Conservation (phyloP, 2,888 invertebrate species). For the Laothoe populi region DNA sequence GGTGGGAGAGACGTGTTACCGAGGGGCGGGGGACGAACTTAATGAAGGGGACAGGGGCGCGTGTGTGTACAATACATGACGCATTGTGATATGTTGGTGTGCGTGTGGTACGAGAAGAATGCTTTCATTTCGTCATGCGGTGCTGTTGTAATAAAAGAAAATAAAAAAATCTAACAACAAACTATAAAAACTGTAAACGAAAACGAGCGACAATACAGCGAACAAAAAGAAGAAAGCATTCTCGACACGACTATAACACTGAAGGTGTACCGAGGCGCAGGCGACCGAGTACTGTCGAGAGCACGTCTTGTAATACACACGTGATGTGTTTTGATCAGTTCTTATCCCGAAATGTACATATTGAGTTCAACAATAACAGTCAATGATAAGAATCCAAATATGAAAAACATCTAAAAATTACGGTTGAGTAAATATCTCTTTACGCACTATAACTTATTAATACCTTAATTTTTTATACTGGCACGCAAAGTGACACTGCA, state of each 20-base stretch:
- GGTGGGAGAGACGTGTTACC: slow-evolving; percentile 35
- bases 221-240: slow-evolving; percentile 77
- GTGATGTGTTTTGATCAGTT: no score
- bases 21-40: background rate
- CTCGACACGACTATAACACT: slow-evolving; percentile 51
- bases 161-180: slow-evolving; percentile 1
- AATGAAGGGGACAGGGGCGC: background rate
- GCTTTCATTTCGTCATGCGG: slow-evolving; percentile 57
- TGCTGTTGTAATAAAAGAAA: background rate
- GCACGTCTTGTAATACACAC: slow-evolving; percentile 28
- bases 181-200: slow-evolving; percentile 34
- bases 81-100: slow-evolving; percentile 28
- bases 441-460: no score
- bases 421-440: no score
- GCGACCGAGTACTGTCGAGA: background rate
- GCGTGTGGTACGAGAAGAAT: slow-evolving; percentile 57
- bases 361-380: no score
- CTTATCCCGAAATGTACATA: no score
- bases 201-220: slow-evolving; percentile 57
- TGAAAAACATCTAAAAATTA: no score
- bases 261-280: background rate
- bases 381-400: no score
- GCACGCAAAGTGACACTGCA: no score
- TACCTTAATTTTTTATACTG: no score
- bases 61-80: background rate